Evolutionary conservation across 2,113 vertebrate genomes (phyloP), one percentile per base, ranked within the genome.

Genomic region (Cyanistes caeruleus): DNA sequence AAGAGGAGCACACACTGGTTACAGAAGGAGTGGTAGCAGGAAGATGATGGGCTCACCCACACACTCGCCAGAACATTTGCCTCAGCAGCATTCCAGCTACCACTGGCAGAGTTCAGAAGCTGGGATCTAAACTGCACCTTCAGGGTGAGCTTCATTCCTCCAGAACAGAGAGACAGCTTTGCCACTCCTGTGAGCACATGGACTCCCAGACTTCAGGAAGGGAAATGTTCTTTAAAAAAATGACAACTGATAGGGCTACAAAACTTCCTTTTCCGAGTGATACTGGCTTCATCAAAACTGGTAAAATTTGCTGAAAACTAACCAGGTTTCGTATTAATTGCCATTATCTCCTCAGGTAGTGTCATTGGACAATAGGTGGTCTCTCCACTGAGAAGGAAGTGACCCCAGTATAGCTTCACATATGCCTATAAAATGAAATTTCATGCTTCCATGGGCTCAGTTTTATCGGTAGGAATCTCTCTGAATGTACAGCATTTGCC

Each of bases 41-140:
- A 51, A 70, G 24, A 67, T 0, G 1, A 70, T 73, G 46, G 17
- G 18, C 43, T 79, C 15, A 0, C 56, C 83, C 60, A 41, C 1
- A 0, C 2, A 0, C 39, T 69, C 0, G 0, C 41, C 31, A 11
- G 25, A 76, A 33, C 25, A 20, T 69, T 93, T 93, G 49, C 33
- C 59, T 84, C 59, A 84, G 70, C 59, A 80, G 37, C 51, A 59
- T 68, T 60, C 43, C 70, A 35, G 1, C 60, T 24, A 62, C 27
- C 43, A 37, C 15, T 28, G 60, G 41, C 31, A 83, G 76, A 67
- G 46, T 41, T 83, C 75, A 85, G 64, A 77, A 80, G 37, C 55
- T 28, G 41, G n/a, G 51, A 37, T 95, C 64, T 62, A 64, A 62
- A 37, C 39, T 58, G 51, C 51, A 87, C 17, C 64, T 92, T 70